phyloP scores from a whole-genome alignment of 2,797 vertebrate species.

The Bradypodion ventrale region DNA sequence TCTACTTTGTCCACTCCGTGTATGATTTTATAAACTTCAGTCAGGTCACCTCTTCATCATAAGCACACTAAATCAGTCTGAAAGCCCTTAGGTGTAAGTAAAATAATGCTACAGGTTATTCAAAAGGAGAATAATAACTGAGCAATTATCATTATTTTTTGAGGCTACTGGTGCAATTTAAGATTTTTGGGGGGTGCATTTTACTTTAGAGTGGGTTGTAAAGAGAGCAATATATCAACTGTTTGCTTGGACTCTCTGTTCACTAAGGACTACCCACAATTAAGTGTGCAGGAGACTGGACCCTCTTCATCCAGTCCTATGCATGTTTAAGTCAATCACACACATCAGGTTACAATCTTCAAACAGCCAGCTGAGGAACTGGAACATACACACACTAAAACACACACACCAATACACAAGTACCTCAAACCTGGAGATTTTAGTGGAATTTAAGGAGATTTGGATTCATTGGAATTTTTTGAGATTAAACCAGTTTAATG shows the following conservation, averaged over 20 bases:
- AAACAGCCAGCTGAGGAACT: not conserved
- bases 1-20: too few species aligned
- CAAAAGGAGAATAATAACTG: not conserved
- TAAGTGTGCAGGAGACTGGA: not conserved
- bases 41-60: too few species aligned
- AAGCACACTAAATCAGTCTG: not conserved
- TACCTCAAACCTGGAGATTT: not conserved
- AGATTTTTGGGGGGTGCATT: not conserved
- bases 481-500: not conserved
- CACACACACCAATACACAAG: not conserved
- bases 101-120: not conserved
- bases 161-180: not conserved
- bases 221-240: not conserved
- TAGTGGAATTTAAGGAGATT: not conserved
- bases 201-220: not conserved
- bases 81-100: too few species aligned
- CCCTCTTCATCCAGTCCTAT: not conserved
- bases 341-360: not conserved
- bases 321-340: not conserved
- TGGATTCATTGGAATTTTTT: not conserved
- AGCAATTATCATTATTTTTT: not conserved
- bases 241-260: too few species aligned
- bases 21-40: too few species aligned
- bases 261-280: not conserved
- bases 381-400: too few species aligned